Evolutionary conservation across 2,113 vertebrate genomes (phyloP).

Genomic region (Todiramphus saurophagus): DNA sequence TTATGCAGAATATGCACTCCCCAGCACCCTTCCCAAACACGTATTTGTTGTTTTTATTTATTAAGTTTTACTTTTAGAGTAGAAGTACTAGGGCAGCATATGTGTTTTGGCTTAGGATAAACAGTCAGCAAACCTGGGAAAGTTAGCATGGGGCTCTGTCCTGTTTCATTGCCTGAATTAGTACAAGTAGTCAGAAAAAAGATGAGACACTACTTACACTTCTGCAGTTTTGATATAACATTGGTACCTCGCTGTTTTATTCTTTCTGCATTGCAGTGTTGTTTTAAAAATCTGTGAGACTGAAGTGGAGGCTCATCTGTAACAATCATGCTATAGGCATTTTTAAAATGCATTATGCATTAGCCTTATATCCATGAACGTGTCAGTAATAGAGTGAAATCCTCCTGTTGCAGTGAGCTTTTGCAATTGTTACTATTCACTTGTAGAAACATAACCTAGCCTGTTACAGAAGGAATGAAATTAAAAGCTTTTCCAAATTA

Average conservation of each 20-base stretch:
- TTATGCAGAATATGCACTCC: background rate
- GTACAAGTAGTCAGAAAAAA: background rate
- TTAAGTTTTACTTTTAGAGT: background rate
- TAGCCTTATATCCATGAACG: background rate
- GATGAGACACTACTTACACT: background rate
- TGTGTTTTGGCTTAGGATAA: background rate
- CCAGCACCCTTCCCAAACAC: background rate
- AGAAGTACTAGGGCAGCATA: background rate
- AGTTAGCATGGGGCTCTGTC: background rate
- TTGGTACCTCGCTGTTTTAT: background rate
- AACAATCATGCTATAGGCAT: background rate
- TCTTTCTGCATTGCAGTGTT: background rate
- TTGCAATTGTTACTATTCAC: background rate
- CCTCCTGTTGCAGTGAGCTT: background rate
- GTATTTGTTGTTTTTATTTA: background rate
- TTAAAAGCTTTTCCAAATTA: slow-evolving; percentile 21
- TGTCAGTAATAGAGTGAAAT: background rate
- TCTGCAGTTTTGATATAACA: background rate
- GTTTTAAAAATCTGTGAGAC: background rate
- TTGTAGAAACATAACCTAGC: background rate
- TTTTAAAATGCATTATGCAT: background rate
- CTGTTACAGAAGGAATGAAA: background rate
- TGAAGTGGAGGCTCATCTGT: background rate
- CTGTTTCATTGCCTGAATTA: background rate
- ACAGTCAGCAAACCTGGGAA: rapidly evolving